Evolutionary conservation across 2,797 vertebrate genomes (phyloP).

Genomic region (Dendrocincla tyrannina): DNA sequence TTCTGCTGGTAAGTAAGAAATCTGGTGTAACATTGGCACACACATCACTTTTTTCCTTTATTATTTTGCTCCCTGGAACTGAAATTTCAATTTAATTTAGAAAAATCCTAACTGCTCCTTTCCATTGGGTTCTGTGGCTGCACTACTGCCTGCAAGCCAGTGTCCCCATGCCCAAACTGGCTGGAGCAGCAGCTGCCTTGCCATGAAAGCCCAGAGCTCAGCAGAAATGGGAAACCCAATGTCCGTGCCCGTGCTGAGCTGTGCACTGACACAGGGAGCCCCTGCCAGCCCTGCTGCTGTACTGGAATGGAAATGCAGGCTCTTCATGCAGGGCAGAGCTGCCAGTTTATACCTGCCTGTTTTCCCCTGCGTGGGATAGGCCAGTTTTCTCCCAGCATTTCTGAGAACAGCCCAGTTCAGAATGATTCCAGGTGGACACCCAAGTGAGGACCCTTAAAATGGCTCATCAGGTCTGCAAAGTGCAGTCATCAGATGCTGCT

Average conservation of each 20-base stretch:
- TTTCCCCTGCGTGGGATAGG: background rate
- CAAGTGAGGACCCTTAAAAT: background rate
- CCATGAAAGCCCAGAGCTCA: background rate
- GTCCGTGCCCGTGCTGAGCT: background rate
- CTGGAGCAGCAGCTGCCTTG: background rate
- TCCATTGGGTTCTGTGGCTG: constrained; percentile 14
- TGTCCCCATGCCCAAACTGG: background rate
- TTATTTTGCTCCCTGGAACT: constrained; percentile 50
- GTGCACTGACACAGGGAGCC: background rate
- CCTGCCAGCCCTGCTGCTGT: fast-evolving
- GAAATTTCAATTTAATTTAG: constrained; percentile 52
- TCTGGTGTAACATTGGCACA: constrained; percentile 40
- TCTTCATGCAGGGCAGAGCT: background rate
- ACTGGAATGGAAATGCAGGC: background rate
- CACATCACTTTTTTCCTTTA: constrained; percentile 25
- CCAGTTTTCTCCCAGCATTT: background rate
- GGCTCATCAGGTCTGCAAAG: background rate
- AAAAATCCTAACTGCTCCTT: constrained; percentile 33
- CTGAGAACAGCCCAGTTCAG: background rate
- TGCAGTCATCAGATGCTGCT: background rate
- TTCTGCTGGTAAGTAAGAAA: constrained; percentile 43
- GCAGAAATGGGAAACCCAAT: background rate
- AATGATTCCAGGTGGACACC: background rate
- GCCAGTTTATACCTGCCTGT: background rate
- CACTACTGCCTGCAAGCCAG: background rate